phyloP scores from a whole-genome alignment of 2,888 invertebrate genomes.

The Drosophila leonis region DNA sequence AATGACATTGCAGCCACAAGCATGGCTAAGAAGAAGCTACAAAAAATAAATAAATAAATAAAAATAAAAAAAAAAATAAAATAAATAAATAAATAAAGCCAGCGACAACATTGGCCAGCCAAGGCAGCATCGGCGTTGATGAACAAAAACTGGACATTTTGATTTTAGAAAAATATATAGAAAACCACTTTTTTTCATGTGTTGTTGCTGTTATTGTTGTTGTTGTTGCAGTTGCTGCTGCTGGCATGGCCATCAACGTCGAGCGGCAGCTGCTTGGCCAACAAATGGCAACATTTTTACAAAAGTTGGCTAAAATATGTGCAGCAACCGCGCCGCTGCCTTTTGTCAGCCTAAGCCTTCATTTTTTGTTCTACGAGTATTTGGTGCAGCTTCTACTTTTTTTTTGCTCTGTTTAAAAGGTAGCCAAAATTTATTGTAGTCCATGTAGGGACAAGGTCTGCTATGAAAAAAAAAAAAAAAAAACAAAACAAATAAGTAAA shows the following conservation, averaged over 20 bases:
- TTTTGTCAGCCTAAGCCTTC: conserved; percentile 30
- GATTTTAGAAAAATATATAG: conserved; percentile 83
- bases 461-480: not conserved
- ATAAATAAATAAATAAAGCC: conserved; percentile 34
- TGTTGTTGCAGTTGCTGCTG: conserved; percentile 19
- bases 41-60: not conserved
- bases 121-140: conserved; percentile 70
- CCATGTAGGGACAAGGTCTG: conserved; percentile 23
- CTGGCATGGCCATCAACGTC: conserved; percentile 71
- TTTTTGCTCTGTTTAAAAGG: conserved; percentile 22
- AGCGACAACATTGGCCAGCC: conserved; percentile 80
- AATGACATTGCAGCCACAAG: conserved; percentile 74
- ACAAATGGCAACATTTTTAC: conserved; percentile 66
- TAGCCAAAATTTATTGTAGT: conserved; percentile 68
- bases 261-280: conserved; percentile 52
- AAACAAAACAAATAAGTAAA: not conserved
- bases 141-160: conserved; percentile 82
- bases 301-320: conserved; percentile 78
- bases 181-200: conserved; percentile 76
- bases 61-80: conserved; percentile 1
- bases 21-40: conserved; percentile 32
- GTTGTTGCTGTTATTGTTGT: not conserved
- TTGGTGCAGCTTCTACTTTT: conserved; percentile 9
- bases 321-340: conserved; percentile 55
- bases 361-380: conserved; percentile 27